These are phyloP conservation scores for Muscina levida DNA, from an alignment of 2,888 invertebrate species.

Conservation along the genomic window DNA sequence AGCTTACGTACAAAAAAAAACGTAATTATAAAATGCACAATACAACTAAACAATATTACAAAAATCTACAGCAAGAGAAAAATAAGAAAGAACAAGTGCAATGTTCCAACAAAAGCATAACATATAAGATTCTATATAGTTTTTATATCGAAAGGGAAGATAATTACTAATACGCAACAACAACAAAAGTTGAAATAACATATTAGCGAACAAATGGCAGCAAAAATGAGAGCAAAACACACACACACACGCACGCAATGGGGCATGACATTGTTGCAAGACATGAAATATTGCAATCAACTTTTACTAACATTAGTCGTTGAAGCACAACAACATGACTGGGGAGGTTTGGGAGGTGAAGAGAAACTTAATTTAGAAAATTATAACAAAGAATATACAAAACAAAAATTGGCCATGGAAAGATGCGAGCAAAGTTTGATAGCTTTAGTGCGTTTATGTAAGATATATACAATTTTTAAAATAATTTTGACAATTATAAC, in stretches of 20 bases:
- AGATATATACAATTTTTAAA: no score
- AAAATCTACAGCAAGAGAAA: not conserved
- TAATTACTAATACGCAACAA: not conserved
- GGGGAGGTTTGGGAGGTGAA: no score
- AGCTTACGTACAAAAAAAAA: constrained; percentile 12
- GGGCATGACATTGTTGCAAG: constrained; percentile 15
- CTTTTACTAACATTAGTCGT: constrained; percentile 19
- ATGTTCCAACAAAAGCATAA: not conserved
- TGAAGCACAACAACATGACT: not conserved
- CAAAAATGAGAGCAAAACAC: not conserved
- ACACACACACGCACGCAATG: no score
- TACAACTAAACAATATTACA: not conserved
- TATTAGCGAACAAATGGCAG: constrained; percentile 6
- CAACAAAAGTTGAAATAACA: constrained; percentile 2
- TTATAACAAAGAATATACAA: no score
- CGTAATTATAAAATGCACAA: constrained; percentile 6
- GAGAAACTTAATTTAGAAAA: no score
- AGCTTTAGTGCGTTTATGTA: no score
- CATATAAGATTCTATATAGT: no score
- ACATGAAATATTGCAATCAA: constrained; percentile 55
- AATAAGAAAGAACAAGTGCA: not conserved
- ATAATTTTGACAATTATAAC: no score
- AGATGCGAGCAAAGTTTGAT: no score
- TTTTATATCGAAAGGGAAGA: not conserved
- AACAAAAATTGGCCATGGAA: no score